Evolutionary conservation across 1,140 invertebrate species (phyloP), one percentile per base, ranked within the genome.

Genomic region (Macrosteles quadrilineatus): DNA sequence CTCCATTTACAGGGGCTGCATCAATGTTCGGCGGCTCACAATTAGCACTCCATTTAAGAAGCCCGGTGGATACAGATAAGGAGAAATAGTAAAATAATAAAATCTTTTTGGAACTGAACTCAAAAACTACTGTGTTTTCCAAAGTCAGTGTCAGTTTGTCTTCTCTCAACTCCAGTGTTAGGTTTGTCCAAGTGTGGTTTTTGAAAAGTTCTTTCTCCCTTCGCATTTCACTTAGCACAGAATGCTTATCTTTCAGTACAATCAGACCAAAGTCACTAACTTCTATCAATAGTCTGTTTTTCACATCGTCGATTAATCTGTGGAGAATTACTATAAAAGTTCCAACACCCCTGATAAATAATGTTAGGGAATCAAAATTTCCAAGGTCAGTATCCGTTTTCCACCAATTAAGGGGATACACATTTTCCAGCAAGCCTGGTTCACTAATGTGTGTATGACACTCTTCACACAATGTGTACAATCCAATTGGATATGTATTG

Each of bases 1-100:
- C 84, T 1, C 85, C 86, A 75, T 86, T 82, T 14, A 78, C 70
- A 4, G 84, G 81, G 2, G 79, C 75, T 2, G 82, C 83, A 70
- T 85, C 83, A 64, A 86, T 82, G 71, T 87, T 85, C 76, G 76
- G 70, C 29, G 77, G 77, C 6, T 76, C 64, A 70, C 86, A 87
- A 74, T 87, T 87, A 12, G 81, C 82, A 27, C 81, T 76, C 85
- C 85, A 87, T n/a, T 76, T 40, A 3, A 64, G 12, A 32, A 19
- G 6, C 2, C n/a, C 30, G 9, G n/a, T 14, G 27, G 79, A 2
- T 65, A 73, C 19, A 84, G 27, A 2, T 81, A 79, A 11, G 12
- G 55, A 27, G 63, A 84, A 84, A 55, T 77, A 84, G 59, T 84
- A 84, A 74, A 83, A 83, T 11, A 84, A 17, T n/a, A 83, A 71